A percentile compares a stretch with the other conserved stretches of the same genome.
Evolutionary conservation across 2,113 vertebrate genomes (phyloP).

Genomic region (Boulengeromyrus knoepffleri): DNA sequence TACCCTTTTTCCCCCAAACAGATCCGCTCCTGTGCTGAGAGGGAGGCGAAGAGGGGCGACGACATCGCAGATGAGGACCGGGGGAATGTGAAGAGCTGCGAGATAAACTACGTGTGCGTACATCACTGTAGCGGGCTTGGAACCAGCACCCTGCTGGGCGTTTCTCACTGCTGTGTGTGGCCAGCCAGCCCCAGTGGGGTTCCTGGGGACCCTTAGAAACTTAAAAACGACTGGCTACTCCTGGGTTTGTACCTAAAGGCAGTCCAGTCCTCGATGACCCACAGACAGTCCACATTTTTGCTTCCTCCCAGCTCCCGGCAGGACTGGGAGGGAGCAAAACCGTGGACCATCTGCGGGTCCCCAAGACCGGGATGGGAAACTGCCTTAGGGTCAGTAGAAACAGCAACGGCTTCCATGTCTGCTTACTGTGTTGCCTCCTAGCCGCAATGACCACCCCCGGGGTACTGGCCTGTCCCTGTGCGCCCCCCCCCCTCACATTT

Average conservation of each 20-base stretch:
- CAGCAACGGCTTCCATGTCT: no score
- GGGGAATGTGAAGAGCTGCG: constrained; percentile 90
- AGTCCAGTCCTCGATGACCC: not conserved
- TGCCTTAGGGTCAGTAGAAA: not conserved
- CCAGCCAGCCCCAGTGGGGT: not conserved
- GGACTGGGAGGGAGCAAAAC: not conserved
- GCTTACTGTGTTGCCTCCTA: not conserved
- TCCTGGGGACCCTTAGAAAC: not conserved
- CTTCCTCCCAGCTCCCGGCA: no score
- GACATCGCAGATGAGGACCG: constrained; percentile 88
- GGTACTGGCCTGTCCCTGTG: not conserved
- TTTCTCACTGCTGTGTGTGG: not conserved
- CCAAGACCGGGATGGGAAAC: not conserved
- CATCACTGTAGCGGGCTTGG: not conserved
- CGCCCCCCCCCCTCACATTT: not conserved
- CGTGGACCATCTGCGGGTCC: not conserved
- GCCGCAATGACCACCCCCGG: not conserved
- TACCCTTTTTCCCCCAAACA: constrained; percentile 43
- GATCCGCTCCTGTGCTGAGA: constrained; percentile 82
- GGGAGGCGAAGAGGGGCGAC: constrained; percentile 77
- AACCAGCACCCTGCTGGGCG: not conserved
- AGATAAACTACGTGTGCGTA: constrained; percentile 94
- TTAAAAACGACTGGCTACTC: not conserved
- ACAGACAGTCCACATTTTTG: not conserved
- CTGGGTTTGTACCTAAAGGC: not conserved